Percentiles rank a stretch among this genome's conserved stretches.
These are phyloP conservation scores for Cepaea hortensis DNA, from an alignment of 2,888 invertebrate species.

Conservation along the genomic window DNA sequence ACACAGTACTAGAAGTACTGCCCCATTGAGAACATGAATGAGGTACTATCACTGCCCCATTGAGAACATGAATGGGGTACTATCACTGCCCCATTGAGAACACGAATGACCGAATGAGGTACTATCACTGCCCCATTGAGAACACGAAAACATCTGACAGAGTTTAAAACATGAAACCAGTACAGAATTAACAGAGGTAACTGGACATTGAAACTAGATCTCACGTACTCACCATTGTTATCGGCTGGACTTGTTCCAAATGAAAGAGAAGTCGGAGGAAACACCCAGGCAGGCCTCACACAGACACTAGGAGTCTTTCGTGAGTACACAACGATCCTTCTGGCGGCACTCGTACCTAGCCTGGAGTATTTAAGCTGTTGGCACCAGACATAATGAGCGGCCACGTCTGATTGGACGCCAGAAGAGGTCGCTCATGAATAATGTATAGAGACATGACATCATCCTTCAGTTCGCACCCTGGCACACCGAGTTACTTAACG, in stretches of 20 bases:
- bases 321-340: not conserved
- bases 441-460: slow-evolving; percentile 9
- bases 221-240: not conserved
- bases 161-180: no score
- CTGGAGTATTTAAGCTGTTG: not conserved
- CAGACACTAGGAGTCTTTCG: slow-evolving; percentile 6
- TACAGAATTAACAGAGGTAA: no score
- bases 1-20: no score
- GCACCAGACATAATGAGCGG: not conserved
- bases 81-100: no score
- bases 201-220: no score
- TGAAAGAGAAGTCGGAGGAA: not conserved
- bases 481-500: no score
- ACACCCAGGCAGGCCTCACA: not conserved
- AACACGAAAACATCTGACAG: no score
- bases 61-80: no score
- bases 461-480: not conserved
- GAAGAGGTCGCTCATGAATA: slow-evolving; percentile 1
- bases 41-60: no score
- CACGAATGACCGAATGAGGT: no score
- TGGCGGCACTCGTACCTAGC: not conserved
- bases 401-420: not conserved
- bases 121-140: no score
- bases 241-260: not conserved
- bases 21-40: no score